Base-by-base conservation (phyloP, 2,888 invertebrate genomes). In the Pharmacophagus antenor region DNA sequence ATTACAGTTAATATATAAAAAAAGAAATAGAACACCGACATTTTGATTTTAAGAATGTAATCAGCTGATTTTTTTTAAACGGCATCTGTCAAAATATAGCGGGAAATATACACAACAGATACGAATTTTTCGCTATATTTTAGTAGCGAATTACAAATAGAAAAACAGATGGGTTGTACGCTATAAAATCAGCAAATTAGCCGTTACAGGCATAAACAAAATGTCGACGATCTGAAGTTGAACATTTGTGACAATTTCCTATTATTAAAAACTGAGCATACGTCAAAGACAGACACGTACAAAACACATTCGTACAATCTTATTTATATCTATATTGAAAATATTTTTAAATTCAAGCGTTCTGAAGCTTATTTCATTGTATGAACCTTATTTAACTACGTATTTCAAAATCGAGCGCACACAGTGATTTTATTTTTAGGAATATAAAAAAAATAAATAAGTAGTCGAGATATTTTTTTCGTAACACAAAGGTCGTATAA, bases 271-370 rank as follows among this genome's bases (percentile, higher is more conserved):
- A 58, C 31, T 49, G 52, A 17, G 37, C n/a, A 50, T 23, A 44
- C 54, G 52, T 31, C 57, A 37, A 44, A 41, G 22, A 52, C 48
- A 46, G 25, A 61, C 60, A 42, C 20, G 31, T 48, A 57, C 25
- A 54, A 63, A 42, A 60, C 55, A 47, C 59, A 53, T 50, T 21
- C 50, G 7, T 37, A 31, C 31, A 52, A 4, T 44, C 50, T 31
- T 49, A n/a, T 44, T 31, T 59, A 46, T 42, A 31, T 47, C 48
- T 55, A 62, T 62, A 66, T 63, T 60, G 58, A 67, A 67, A 64
- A 66, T 66, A 66, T 63, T 63, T 65, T 63, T 58, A 53, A 49
- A 59, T 63, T 57, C 61, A 67, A 68, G 65, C 67, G 64, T 68
- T 63, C 62, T 56, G 53, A 69, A 69, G 68, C 67, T 56, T 61